phyloP scores from a whole-genome alignment of 2,888 invertebrate species.

The Rhogogaster chlorosoma region DNA sequence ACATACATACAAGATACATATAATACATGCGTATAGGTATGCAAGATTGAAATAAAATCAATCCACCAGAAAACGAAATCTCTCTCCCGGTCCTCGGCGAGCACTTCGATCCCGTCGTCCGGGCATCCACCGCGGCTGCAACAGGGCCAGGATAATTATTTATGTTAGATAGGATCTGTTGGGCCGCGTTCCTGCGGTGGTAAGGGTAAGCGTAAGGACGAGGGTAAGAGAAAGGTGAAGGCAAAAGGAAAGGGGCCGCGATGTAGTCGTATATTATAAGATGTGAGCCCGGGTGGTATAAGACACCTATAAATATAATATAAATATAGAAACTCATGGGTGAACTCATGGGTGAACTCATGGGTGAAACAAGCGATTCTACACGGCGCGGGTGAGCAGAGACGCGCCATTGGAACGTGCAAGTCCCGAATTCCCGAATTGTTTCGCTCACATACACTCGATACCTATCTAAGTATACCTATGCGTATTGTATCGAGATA shows the following conservation, averaged over 20 bases:
- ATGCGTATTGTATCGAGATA: neutral
- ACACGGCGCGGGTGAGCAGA: neutral
- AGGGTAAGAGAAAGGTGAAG: neutral
- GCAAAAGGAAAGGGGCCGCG: neutral
- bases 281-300: slow-evolving; percentile 27
- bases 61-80: slow-evolving; percentile 64
- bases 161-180: slow-evolving; percentile 75
- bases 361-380: neutral
- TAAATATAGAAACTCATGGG: too few relatives aligned
- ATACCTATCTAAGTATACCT: too few relatives aligned
- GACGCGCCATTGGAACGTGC: neutral
- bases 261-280: slow-evolving; percentile 20
- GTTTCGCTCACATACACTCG: neutral
- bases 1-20: neutral
- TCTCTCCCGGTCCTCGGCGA: neutral
- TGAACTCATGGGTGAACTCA: neutral
- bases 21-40: slow-evolving; percentile 26
- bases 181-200: slow-evolving; percentile 62
- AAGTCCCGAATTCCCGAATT: neutral
- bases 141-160: slow-evolving; percentile 74
- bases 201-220: slow-evolving; percentile 70
- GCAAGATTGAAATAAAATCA: slow-evolving; percentile 40
- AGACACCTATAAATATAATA: too few relatives aligned
- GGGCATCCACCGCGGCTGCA: slow-evolving; percentile 66
- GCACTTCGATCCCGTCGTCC: slow-evolving; percentile 22